These are phyloP conservation scores for Tribolium freemani DNA, from an alignment of 2,888 invertebrate genomes.

Conservation along the genomic window DNA sequence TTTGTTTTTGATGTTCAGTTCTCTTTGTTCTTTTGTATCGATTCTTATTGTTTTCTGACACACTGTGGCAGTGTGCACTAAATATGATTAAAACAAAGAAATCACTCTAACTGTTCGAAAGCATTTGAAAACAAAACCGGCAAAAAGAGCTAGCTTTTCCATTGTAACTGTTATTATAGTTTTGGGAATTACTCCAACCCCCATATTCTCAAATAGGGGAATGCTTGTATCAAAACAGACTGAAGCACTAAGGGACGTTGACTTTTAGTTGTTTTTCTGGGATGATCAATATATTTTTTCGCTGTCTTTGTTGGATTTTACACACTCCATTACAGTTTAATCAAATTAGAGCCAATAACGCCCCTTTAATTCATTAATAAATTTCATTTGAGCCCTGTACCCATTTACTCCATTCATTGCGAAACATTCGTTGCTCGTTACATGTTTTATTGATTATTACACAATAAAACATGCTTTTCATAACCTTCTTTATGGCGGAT, in stretches of 20 bases:
- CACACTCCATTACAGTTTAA: neutral
- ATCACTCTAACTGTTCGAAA: neutral
- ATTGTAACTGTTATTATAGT: conserved; percentile 1
- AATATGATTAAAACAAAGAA: neutral
- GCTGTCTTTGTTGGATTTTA: neutral
- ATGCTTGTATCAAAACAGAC: conserved; percentile 1
- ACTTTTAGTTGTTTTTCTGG: conserved; percentile 18
- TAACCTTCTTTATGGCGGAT: neutral
- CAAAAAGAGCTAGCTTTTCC: neutral
- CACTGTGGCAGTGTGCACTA: neutral
- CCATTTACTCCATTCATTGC: neutral
- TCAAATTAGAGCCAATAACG: neutral
- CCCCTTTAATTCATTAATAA: neutral
- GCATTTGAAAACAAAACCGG: neutral
- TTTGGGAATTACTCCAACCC: neutral
- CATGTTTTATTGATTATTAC: neutral
- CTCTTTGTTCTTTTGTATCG: neutral
- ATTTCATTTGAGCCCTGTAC: neutral
- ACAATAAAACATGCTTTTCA: neutral
- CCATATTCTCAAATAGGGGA: neutral
- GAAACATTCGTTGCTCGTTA: neutral
- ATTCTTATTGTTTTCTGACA: neutral
- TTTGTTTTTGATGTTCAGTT: neutral
- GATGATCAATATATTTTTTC: neutral
- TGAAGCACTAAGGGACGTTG: conserved; percentile 1